Evolutionary conservation across 2,113 vertebrate species (phyloP), one percentile per base, ranked within the genome.

Genomic region (Synchiropus splendidus): DNA sequence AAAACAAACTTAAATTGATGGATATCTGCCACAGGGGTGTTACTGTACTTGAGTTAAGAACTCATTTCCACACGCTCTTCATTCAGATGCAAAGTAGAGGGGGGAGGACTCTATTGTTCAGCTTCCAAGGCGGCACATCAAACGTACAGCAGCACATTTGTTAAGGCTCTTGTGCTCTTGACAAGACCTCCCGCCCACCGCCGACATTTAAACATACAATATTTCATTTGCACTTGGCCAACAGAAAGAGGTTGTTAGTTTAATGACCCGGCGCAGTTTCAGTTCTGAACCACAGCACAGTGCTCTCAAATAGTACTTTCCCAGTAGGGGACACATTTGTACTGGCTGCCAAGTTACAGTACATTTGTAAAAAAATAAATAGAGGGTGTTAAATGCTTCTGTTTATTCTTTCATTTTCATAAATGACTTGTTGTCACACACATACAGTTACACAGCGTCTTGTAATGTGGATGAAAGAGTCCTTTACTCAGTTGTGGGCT

Each of bases 261-360:
- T 39, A 49, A 39, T 12, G 37, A 6, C 39, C 13, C 17, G 9
- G 45, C 37, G 11, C 51, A 40, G 41, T 47, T 39, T 33, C 31
- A 38, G 31, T 42, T 51, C 57, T 4, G 21, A 41, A 33, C 39
- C n/a, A 4, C 9, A 18, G 38, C 53, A 67, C 68, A 80, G 69
- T 49, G 50, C 38, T 18, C 49, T 12, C 49, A 67, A 53, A 71
- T 68, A 64, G 64, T 12, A 50, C 51, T 54, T 68, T 58, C 68
- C 51, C 67, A 77, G 63, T 44, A 18, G 63, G 70, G 41, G 32
- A 47, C 58, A 67, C 56, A 65, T 75, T 78, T 58, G 53, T 75
- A 61, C 31, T 32, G 45, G 65, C 56, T 67, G 58, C 67, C 54
- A 65, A 59, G 72, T 67, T 62, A 73, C 78, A 50, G 45, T 9